These are phyloP conservation scores for Brotogeris chrysoptera DNA, from an alignment of 2,797 vertebrate genomes.

Conservation along the genomic window DNA sequence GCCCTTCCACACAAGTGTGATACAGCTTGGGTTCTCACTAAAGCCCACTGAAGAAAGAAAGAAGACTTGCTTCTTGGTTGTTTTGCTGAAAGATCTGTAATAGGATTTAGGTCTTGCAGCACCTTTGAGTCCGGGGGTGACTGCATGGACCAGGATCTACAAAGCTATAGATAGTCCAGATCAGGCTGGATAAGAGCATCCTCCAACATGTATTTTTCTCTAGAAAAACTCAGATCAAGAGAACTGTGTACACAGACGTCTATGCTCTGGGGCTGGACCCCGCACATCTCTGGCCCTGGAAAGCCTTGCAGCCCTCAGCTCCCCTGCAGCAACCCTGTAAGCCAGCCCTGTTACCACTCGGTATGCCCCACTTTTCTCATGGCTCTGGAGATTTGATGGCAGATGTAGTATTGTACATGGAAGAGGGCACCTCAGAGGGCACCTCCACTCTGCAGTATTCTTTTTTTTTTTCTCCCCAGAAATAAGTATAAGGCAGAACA, in stretches of 20 bases:
- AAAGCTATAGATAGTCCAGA: neutral
- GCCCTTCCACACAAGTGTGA: neutral
- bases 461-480: neutral
- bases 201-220: neutral
- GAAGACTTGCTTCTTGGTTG: neutral
- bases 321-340: neutral
- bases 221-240: neutral
- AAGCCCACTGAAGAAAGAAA: neutral
- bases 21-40: neutral
- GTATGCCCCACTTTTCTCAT: neutral
- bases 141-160: too few species aligned
- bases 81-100: neutral
- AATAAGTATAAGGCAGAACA: neutral
- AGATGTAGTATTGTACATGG: accelerated
- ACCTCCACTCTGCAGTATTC: neutral
- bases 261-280: neutral
- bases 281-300: neutral
- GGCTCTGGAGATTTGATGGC: neutral
- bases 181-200: neutral
- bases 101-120: neutral
- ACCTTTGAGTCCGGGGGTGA: neutral
- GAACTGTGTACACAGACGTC: neutral
- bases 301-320: neutral
- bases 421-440: neutral
- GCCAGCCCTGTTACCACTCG: neutral